Evolutionary conservation across 2,888 invertebrate genomes (phyloP).

Genomic region (Thyatira batis): DNA sequence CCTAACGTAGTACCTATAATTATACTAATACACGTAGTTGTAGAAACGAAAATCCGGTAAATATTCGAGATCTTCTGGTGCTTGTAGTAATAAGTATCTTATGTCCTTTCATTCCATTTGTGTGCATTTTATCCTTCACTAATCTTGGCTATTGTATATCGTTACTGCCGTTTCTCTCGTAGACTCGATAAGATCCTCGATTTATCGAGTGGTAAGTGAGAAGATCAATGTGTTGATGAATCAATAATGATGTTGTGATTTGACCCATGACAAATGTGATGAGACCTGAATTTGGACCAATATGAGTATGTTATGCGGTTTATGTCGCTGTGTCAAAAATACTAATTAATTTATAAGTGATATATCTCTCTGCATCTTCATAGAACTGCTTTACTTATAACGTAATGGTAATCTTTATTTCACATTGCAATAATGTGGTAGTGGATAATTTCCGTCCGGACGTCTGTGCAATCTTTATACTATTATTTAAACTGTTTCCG

Average conservation of each 20-base stretch:
- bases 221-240: constrained; percentile 19
- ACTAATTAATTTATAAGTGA: constrained; percentile 16
- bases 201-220: constrained; percentile 15
- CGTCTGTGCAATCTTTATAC: constrained; percentile 18
- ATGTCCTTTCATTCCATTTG: constrained; percentile 71
- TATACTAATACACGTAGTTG: constrained; percentile 32
- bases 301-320: constrained; percentile 28
- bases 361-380: background rate
- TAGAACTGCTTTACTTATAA: background rate
- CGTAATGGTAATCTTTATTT: background rate
- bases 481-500: constrained; percentile 21
- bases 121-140: constrained; percentile 55
- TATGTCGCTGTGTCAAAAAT: constrained; percentile 19
- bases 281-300: constrained; percentile 68
- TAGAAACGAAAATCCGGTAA: constrained; percentile 47
- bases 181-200: background rate
- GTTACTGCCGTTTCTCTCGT: background rate
- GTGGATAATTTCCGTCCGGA: constrained; percentile 57
- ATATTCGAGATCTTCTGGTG: constrained; percentile 72
- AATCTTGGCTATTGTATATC: constrained; percentile 15
- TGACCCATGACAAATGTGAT: constrained; percentile 55
- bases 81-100: constrained; percentile 72
- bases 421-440: background rate
- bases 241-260: constrained; percentile 44
- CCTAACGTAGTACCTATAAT: constrained; percentile 33